Conservation (phyloP, 2,113 vertebrate species). For the Progne subis region DNA sequence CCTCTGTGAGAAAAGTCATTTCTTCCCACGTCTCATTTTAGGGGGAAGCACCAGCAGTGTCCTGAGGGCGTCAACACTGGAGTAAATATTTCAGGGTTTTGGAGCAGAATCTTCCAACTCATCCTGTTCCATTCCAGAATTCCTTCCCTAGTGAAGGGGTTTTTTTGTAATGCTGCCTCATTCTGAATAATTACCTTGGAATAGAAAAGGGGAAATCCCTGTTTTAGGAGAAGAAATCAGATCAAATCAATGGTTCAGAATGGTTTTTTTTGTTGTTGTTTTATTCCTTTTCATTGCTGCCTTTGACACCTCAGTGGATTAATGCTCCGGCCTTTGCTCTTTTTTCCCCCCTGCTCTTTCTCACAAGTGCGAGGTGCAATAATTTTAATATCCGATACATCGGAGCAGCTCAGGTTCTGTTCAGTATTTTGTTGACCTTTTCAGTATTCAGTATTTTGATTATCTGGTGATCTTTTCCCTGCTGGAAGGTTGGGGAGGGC, state of each 20-base stretch:
- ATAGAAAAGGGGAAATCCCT: background rate
- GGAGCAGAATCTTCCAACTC: background rate
- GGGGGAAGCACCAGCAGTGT: background rate
- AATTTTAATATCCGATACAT: background rate
- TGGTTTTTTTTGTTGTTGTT: background rate
- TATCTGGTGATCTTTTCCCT: constrained; percentile 3
- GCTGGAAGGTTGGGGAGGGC: background rate
- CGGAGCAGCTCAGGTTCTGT: background rate
- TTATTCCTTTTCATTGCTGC: background rate
- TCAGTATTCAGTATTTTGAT: constrained; percentile 33
- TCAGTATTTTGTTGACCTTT: constrained; percentile 10
- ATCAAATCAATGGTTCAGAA: background rate
- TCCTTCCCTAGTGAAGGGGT: background rate
- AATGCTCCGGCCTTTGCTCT: background rate
- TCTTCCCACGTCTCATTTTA: background rate
- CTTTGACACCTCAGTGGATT: background rate
- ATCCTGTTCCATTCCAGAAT: background rate
- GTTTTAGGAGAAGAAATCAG: background rate
- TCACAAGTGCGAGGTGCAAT: background rate
- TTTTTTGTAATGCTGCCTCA: background rate
- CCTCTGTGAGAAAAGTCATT: background rate
- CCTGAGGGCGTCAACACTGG: too few relatives aligned
- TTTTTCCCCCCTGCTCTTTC: background rate
- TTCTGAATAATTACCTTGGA: background rate
- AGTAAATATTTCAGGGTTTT: background rate